These are phyloP conservation scores for Moxostoma hubbsi DNA, from an alignment of 2,797 vertebrate genomes.

Conservation along the genomic window DNA sequence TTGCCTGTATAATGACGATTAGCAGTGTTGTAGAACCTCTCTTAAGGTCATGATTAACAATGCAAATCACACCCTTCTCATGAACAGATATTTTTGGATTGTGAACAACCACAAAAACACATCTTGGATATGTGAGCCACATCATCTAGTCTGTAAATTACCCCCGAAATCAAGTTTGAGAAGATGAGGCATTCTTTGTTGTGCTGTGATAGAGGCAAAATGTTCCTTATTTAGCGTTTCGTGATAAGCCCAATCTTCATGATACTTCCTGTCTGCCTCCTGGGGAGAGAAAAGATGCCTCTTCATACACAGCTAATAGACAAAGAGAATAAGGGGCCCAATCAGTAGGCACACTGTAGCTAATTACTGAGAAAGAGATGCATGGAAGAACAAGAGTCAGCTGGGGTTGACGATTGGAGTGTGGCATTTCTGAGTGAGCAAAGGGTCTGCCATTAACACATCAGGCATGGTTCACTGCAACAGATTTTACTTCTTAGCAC, in stretches of 20 bases:
- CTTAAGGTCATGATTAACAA: constrained; percentile 26
- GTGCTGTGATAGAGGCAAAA: constrained; percentile 53
- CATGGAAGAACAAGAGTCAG: constrained; percentile 32
- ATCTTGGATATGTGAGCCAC: constrained; percentile 51
- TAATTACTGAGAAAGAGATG: constrained; percentile 46
- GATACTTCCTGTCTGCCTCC: constrained; percentile 62
- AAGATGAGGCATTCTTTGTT: constrained; percentile 67
- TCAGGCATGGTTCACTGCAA: constrained; percentile 48
- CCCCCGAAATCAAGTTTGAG: constrained; percentile 65
- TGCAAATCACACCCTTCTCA: constrained; percentile 22
- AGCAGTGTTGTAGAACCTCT: not conserved
- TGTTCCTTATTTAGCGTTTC: constrained; percentile 71
- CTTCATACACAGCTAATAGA: constrained; percentile 56
- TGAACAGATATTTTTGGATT: constrained; percentile 27
- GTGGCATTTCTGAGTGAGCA: constrained; percentile 54
- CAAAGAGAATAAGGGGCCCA: constrained; percentile 58
- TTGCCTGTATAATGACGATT: not conserved
- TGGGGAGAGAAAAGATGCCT: constrained; percentile 51
- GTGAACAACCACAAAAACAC: constrained; percentile 56
- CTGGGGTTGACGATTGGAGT: constrained; percentile 54
- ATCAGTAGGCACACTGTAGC: constrained; percentile 44
- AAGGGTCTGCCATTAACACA: constrained; percentile 51
- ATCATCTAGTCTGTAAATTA: constrained; percentile 61
- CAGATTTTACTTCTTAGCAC: constrained; percentile 54
- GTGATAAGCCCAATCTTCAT: constrained; percentile 64